Conservation (phyloP, 2,888 invertebrate genomes). For the Torymus auratus region DNA sequence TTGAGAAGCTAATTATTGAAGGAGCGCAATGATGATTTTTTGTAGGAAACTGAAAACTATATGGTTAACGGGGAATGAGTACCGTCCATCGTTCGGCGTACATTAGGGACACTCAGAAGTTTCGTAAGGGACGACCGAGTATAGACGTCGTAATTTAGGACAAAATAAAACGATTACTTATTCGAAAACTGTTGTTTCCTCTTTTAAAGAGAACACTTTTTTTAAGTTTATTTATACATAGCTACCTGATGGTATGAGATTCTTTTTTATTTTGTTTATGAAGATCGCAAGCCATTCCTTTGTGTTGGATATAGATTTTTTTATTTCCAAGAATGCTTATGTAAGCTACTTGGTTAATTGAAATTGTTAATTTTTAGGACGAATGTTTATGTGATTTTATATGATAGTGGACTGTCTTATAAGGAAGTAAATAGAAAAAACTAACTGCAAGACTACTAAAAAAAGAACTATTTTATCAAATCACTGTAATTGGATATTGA, state of each 20-base stretch:
- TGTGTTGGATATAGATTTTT: no score
- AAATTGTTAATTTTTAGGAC: neutral
- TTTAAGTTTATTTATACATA: no score
- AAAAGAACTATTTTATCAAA: slow-evolving; percentile 41
- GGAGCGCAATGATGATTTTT: slow-evolving; percentile 29
- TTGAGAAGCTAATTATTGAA: slow-evolving; percentile 27
- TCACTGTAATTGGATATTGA: slow-evolving; percentile 18
- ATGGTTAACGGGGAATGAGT: slow-evolving; percentile 46
- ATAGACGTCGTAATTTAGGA: slow-evolving; percentile 7
- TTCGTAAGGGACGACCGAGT: slow-evolving; percentile 22
- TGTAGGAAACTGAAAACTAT: slow-evolving; percentile 43
- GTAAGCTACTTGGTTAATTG: neutral
- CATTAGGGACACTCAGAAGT: slow-evolving; percentile 47
- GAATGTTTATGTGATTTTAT: slow-evolving; percentile 8
- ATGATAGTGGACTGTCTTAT: slow-evolving; percentile 1
- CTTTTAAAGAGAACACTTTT: neutral
- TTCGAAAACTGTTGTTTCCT: slow-evolving; percentile 28
- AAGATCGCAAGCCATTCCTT: slow-evolving; percentile 21
- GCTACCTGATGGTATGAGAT: neutral
- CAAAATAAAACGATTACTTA: neutral
- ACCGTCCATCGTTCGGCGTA: slow-evolving; percentile 67
- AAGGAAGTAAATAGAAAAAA: slow-evolving; percentile 12
- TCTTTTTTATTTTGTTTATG: slow-evolving; percentile 28
- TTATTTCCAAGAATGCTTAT: neutral
- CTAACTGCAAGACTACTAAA: slow-evolving; percentile 19